Conservation (phyloP, 2,113 vertebrate genomes). For the Leiothrix lutea region DNA sequence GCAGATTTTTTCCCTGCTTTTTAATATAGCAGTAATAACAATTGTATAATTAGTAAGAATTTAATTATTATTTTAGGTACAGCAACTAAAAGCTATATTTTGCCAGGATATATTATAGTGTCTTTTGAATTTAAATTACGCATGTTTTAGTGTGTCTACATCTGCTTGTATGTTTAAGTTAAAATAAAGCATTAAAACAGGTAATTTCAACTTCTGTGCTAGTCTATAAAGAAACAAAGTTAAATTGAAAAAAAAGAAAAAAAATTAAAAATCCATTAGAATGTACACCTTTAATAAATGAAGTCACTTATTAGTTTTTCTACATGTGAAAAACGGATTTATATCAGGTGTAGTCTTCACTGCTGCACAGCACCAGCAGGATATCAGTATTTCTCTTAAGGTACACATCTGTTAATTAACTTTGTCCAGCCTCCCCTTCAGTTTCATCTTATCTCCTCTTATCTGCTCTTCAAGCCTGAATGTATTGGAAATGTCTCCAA, state of each 20-base stretch:
- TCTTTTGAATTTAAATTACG: neutral
- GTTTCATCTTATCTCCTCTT: neutral
- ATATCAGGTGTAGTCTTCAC: neutral
- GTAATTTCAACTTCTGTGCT: neutral
- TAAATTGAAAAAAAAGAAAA: neutral
- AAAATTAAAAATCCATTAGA: neutral
- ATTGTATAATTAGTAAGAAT: neutral
- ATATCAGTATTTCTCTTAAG: neutral
- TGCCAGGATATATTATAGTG: neutral
- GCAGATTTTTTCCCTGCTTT: neutral
- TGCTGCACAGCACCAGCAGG: neutral
- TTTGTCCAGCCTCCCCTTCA: neutral
- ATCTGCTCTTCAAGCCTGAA: neutral
- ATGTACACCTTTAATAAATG: neutral
- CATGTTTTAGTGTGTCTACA: neutral
- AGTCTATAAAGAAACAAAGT: neutral
- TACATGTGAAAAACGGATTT: neutral
- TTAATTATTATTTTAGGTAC: constrained; percentile 30
- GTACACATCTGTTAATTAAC: neutral
- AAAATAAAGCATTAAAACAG: neutral
- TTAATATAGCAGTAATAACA: neutral
- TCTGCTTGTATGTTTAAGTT: neutral
- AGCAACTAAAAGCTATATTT: neutral
- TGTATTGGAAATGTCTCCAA: neutral
- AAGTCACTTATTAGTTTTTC: neutral